These are phyloP conservation scores for Spilarctia lutea DNA, from an alignment of 2,888 invertebrate genomes.

Conservation along the genomic window DNA sequence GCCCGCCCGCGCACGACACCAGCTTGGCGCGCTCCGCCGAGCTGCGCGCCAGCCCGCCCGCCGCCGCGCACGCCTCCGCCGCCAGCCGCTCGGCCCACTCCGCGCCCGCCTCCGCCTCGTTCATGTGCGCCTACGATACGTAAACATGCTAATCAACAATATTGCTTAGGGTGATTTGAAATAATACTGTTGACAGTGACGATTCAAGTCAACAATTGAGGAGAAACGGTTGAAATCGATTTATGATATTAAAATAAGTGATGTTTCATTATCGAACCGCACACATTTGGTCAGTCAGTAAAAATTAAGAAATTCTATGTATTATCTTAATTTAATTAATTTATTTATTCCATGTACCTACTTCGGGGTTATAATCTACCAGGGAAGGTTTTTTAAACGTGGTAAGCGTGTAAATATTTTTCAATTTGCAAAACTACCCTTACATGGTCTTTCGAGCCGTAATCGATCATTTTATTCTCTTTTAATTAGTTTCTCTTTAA, in stretches of 20 bases:
- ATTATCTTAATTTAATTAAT: no score
- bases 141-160: neutral
- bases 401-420: neutral
- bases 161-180: no score
- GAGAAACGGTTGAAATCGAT: neutral
- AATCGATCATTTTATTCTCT: neutral
- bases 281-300: no score
- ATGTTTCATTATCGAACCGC: no score
- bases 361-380: no score
- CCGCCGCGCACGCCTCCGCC: slow-evolving; percentile 90
- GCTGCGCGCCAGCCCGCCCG: slow-evolving; percentile 87
- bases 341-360: no score
- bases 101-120: slow-evolving; percentile 96
- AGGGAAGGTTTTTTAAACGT: no score
- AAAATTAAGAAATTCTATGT: no score
- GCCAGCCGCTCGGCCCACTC: slow-evolving; percentile 96
- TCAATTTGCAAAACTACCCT: neutral
- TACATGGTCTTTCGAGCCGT: neutral
- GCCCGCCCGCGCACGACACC: slow-evolving; percentile 71
- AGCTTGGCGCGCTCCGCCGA: slow-evolving; percentile 71
- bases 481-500: no score
- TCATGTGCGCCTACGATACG: slow-evolving; percentile 90
- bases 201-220: neutral
- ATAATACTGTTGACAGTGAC: no score
- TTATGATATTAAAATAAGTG: neutral